A percentile compares a stretch with the other conserved stretches of the same genome.
phyloP scores from a whole-genome alignment of 1,140 invertebrate species.

The Apis florea region DNA sequence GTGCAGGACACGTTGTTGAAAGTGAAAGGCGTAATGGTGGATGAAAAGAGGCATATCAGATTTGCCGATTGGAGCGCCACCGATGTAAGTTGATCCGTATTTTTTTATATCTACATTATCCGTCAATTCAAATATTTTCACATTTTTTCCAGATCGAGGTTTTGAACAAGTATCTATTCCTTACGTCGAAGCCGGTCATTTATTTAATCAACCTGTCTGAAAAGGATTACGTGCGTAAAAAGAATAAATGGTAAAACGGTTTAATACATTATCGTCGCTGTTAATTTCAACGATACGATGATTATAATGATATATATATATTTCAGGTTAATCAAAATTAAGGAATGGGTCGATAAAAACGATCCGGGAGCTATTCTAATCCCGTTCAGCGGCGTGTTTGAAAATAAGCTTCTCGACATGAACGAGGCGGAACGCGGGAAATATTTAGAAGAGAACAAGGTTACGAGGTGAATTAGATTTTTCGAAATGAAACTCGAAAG shows the following conservation, averaged over 20 bases:
- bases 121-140: too few relatives aligned
- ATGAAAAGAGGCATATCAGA: constrained; percentile 96
- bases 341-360: constrained; percentile 99
- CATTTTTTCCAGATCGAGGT: constrained; percentile 95
- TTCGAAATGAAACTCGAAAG: too few relatives aligned
- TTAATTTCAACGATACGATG: too few relatives aligned
- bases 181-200: constrained; percentile 99
- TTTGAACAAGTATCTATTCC: constrained; percentile 97
- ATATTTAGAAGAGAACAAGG: constrained; percentile 89
- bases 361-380: constrained; percentile 96
- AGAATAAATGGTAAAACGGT: constrained; percentile 94
- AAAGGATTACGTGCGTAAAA: constrained; percentile 99
- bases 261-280: background rate
- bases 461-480: constrained; percentile 89
- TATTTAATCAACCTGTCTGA: constrained; percentile 99
- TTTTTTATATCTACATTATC: too few relatives aligned
- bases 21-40: constrained; percentile 91
- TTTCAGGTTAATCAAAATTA: constrained; percentile 96
- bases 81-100: constrained; percentile 87
- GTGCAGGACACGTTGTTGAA: constrained; percentile 91
- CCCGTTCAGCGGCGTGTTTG: constrained; percentile 96
- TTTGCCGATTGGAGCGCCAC: constrained; percentile 95
- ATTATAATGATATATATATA: background rate
- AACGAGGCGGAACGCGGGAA: constrained; percentile 87
- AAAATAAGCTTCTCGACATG: constrained; percentile 94